Evolutionary conservation across 2,888 invertebrate genomes (phyloP).

Genomic region (Nemoura dubitans): DNA sequence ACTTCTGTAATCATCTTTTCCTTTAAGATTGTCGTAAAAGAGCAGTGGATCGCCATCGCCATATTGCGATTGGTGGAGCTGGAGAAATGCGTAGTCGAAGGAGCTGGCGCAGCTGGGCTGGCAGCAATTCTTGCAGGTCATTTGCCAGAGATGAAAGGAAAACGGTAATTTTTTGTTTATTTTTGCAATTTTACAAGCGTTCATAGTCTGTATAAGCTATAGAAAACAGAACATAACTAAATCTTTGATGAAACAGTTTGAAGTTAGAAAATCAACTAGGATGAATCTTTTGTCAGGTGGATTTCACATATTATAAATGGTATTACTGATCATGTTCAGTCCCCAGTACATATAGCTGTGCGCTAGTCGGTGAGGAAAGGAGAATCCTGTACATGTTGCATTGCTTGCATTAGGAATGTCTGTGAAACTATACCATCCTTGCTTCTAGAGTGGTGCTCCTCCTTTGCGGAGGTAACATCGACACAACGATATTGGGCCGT

Average conservation of each 20-base stretch:
- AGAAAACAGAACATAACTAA: too few species aligned
- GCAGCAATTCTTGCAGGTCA: constrained; percentile 86
- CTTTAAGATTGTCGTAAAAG: constrained; percentile 75
- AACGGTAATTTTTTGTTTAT: constrained; percentile 69
- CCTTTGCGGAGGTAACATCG: constrained; percentile 90
- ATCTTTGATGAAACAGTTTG: too few species aligned
- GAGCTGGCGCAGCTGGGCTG: constrained; percentile 86
- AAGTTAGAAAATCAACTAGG: too few species aligned
- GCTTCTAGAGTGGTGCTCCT: constrained; percentile 79
- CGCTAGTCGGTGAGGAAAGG: too few species aligned
- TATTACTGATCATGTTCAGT: too few species aligned
- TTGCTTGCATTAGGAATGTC: too few species aligned
- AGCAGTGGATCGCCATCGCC: constrained; percentile 84
- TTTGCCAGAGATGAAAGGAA: constrained; percentile 80
- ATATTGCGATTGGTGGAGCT: constrained; percentile 81
- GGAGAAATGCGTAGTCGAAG: constrained; percentile 91
- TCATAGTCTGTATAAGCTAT: too few species aligned
- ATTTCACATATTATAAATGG: too few species aligned
- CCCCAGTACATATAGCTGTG: too few species aligned
- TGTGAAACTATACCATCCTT: too few species aligned
- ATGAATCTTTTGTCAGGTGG: too few species aligned
- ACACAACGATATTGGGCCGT: constrained; percentile 87
- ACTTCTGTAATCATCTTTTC: neutral
- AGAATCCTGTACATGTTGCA: neutral
- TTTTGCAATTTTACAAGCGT: neutral